Evolutionary conservation across 2,113 vertebrate species (phyloP), one percentile per base, ranked within the genome.

Genomic region (Eclectus roratus): DNA sequence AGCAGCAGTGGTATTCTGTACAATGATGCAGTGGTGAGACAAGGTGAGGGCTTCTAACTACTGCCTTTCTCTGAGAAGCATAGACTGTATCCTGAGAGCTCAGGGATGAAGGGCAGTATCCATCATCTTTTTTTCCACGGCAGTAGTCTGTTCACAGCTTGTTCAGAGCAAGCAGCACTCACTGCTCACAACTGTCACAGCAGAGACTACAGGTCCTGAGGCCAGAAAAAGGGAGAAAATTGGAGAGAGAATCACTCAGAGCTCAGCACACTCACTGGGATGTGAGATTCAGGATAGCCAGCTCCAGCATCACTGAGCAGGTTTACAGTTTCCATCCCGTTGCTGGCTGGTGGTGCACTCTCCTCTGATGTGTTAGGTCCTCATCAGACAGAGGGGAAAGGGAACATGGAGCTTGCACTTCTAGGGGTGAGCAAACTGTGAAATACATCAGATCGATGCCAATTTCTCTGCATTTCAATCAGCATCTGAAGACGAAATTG

Each of bases 261-360:
- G 74, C 68, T 50, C 52, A 24, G 44, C 21, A 43, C 8, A 5
- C 6, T 7, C 49, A 2, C 24, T 13, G 66, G 60, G 55, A 17
- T 2, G 2, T 7, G 25, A 17, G 15, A 23, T 24, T 47, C 43
- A 2, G 12, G 29, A 50, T 3, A 6, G 16, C 3, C 71, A 80
- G 39, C 56, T 35, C 24, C 55, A 81, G 53, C 47, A 43, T 7
- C 0, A 0, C 37, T 17, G 21, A 4, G 8, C 0, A 0, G 5
- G 10, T 52, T 44, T 35, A 29, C 4, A 47, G 4, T 58, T 56
- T 5, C 1, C 23, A 15, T 3, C 29, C 39, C 44, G 12, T 0
- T 24, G 29, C 44, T 18, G 74, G 6, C 6, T 25, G 8, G 0
- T 11, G 53, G 1, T 6, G 17, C 0, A 0, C 10, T 78, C 53